phyloP scores from a whole-genome alignment of 2,888 invertebrate species.

The Drosophila longiperda region DNA sequence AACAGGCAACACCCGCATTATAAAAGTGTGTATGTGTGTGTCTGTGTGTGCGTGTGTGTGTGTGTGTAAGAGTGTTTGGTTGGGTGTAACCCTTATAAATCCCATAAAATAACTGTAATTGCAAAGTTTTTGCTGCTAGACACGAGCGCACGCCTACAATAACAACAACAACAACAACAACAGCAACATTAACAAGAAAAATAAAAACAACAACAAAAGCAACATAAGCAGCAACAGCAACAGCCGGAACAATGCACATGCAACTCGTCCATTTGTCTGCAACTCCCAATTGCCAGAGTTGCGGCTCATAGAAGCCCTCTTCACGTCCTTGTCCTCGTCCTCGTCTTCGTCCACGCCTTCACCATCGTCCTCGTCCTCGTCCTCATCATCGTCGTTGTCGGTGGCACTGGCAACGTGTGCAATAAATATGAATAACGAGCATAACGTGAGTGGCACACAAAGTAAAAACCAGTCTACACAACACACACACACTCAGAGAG shows the following conservation, averaged over 20 bases:
- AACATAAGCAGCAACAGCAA: conserved; percentile 17
- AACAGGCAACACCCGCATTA: conserved; percentile 48
- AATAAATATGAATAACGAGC: conserved; percentile 82
- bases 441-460: conserved; percentile 81
- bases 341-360: conserved; percentile 18
- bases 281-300: conserved; percentile 45
- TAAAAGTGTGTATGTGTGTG: not conserved
- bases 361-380: conserved; percentile 15
- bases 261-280: conserved; percentile 66
- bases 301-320: conserved; percentile 25
- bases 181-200: conserved; percentile 1
- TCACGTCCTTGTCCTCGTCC: conserved; percentile 3
- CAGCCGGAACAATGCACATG: conserved; percentile 67
- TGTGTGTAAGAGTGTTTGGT: conserved; percentile 5
- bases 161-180: conserved; percentile 23
- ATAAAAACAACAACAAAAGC: conserved; percentile 36
- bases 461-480: conserved; percentile 53
- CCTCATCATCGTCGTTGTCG: conserved; percentile 30
- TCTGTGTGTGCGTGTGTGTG: conserved; percentile 2
- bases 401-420: conserved; percentile 70
- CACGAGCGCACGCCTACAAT: conserved; percentile 63
- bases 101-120: conserved; percentile 82
- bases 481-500: conserved; percentile 12
- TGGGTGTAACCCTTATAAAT: conserved; percentile 61
- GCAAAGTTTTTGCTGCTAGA: conserved; percentile 77